Evolutionary conservation across 2,888 invertebrate genomes (phyloP), one percentile per base, ranked within the genome.

Genomic region (Anthoptus insignis): DNA sequence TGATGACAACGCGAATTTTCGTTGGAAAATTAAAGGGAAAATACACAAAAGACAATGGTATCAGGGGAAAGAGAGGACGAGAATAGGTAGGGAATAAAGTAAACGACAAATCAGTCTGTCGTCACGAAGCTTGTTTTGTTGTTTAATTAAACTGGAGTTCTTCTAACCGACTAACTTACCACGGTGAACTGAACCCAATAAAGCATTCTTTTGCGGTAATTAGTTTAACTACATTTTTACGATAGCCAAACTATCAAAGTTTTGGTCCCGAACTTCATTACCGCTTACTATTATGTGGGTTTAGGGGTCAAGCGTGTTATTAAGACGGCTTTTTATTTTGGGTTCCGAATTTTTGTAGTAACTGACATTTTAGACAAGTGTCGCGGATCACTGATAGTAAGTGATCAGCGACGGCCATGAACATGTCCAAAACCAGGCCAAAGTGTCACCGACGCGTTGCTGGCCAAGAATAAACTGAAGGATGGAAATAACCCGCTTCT

Each of bases 121-220:
- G 22, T 14, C 52, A 42, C 34, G 16, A 42, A 19, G 21, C 5
- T 39, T 39, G 60, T 42, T 22, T 19, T 53, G 52, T 53, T 42
- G 53, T 60, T 60, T 60, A 60, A 60, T 53, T 60, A 60, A 60
- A 60, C 52, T 21, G n/a, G 52, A n/a, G 29, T 22, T 53, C 52
- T 60, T 42, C 52, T 34, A 52, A 39, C 27, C 59, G 34, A 59
- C 24, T 47, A 34, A 39, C 39, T 39, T 49, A 59, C 24, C 21
- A 59, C 59, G n/a, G 34, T 27, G 32, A 37, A 49, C 37, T 49
- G 37, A 24, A 24, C 58, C 24, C 39, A 6, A 39, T 39, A 4
- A 39, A n/a, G 39, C 39, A 39, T 16, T 39, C 16, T 39, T 16
- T 39, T 39, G 14, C 14, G 16, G 37, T 27, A 27, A 27, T 5